Conservation (phyloP, 2,797 vertebrate species). For the Spondyliosoma cantharus region DNA sequence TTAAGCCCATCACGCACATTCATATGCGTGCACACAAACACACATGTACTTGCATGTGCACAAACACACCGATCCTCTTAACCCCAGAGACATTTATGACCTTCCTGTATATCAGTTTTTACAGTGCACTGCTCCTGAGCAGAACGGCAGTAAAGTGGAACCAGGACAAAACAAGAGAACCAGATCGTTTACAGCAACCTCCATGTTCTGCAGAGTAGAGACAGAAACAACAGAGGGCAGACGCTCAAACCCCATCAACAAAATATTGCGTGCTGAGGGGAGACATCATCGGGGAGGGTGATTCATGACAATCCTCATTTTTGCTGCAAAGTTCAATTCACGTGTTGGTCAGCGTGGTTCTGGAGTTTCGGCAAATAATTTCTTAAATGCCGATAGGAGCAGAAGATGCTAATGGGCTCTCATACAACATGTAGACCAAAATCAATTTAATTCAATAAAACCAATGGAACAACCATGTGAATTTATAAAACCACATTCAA, state of each 20-base stretch:
- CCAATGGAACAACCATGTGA: neutral
- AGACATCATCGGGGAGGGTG: slow-evolving; percentile 19
- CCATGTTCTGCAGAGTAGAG: slow-evolving; percentile 24
- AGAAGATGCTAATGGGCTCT: neutral
- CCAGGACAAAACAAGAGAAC: slow-evolving; percentile 39
- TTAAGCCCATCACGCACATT: slow-evolving; percentile 39
- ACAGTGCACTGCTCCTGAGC: slow-evolving; percentile 56
- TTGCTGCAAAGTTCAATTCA: slow-evolving; percentile 15
- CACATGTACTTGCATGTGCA: slow-evolving; percentile 9
- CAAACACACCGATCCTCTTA: slow-evolving; percentile 38
- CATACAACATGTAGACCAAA: neutral
- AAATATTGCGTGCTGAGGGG: slow-evolving; percentile 18
- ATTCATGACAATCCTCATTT: slow-evolving; percentile 15
- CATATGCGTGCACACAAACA: neutral
- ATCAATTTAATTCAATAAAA: neutral
- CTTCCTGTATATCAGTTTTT: slow-evolving; percentile 75
- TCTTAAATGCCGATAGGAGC: neutral
- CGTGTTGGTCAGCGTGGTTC: slow-evolving; percentile 7
- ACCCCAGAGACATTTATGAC: slow-evolving; percentile 67
- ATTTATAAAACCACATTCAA: neutral
- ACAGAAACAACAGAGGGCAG: slow-evolving; percentile 8
- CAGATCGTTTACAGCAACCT: slow-evolving; percentile 38
- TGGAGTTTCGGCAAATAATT: neutral
- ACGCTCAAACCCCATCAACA: slow-evolving; percentile 3
- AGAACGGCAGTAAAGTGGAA: slow-evolving; percentile 69